These are phyloP conservation scores for Dendrolimus punctatus DNA, from an alignment of 1,140 invertebrate genomes.

Conservation along the genomic window DNA sequence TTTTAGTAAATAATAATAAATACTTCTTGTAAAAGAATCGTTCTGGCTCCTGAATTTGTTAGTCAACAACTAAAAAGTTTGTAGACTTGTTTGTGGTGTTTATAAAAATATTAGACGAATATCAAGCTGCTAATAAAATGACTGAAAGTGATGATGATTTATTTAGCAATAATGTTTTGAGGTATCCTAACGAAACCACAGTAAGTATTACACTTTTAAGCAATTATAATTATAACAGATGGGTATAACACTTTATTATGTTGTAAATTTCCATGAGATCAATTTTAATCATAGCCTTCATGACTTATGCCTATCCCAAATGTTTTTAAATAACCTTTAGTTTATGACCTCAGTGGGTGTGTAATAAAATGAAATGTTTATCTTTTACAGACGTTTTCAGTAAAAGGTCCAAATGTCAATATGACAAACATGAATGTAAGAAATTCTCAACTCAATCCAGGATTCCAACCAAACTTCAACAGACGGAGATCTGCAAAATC, in stretches of 20 bases:
- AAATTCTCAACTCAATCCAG: constrained; percentile 23
- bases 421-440: constrained; percentile 24
- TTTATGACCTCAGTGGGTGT: too few relatives aligned
- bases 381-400: constrained; percentile 27
- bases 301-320: too few relatives aligned
- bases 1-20: too few relatives aligned
- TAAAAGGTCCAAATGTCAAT: constrained; percentile 26
- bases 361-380: neutral
- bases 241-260: too few relatives aligned
- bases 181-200: constrained; percentile 18
- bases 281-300: too few relatives aligned
- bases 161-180: constrained; percentile 17
- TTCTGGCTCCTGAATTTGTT: too few relatives aligned
- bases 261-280: too few relatives aligned
- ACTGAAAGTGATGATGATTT: constrained; percentile 26
- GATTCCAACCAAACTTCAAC: constrained; percentile 21
- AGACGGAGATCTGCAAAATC: constrained; percentile 20
- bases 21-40: too few relatives aligned
- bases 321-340: too few relatives aligned
- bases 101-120: too few relatives aligned
- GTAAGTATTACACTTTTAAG: constrained; percentile 10
- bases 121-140: constrained; percentile 7
- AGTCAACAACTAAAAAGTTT: too few relatives aligned
- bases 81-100: too few relatives aligned
- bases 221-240: neutral